These are phyloP conservation scores for Axinella damicornis DNA, from an alignment of 37 sponge, comb jelly and placozoan genomes.

Conservation along the genomic window DNA sequence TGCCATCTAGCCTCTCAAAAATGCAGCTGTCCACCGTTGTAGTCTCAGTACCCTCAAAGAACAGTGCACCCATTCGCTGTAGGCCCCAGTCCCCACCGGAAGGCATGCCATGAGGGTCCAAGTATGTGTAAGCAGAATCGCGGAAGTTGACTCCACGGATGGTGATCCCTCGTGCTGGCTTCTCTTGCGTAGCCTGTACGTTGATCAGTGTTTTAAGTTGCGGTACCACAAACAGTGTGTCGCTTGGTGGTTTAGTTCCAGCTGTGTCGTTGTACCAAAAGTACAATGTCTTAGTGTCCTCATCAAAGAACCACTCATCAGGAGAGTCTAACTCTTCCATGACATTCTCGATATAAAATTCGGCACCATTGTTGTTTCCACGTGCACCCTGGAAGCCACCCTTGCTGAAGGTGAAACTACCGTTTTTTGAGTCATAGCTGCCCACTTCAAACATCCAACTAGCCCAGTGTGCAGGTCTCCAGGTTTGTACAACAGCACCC, in stretches of 20 bases:
- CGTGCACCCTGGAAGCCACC: constrained; percentile 64
- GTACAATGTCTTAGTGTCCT: constrained; percentile 25
- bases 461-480: constrained; percentile 52
- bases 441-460: constrained; percentile 58
- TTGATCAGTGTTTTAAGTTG: constrained; percentile 35
- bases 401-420: constrained; percentile 39
- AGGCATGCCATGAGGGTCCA: constrained; percentile 59
- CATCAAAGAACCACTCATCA: constrained; percentile 60
- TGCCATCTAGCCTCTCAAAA: constrained; percentile 45
- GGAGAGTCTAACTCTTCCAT: constrained; percentile 69
- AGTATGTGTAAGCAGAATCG: constrained; percentile 47
- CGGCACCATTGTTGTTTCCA: constrained; percentile 45
- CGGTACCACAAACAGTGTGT: constrained; percentile 8
- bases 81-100: constrained; percentile 44
- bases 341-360: constrained; percentile 64
- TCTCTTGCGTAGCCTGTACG: constrained; percentile 31
- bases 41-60: constrained; percentile 37
- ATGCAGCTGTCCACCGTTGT: constrained; percentile 19
- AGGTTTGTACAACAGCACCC: constrained; percentile 31
- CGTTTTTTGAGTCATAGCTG: constrained; percentile 3
- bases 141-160: constrained; percentile 34
- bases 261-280: constrained; percentile 49
- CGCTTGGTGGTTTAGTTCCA: constrained; percentile 18
- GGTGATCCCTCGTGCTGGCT: constrained; percentile 20
- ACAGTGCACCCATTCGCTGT: constrained; percentile 34